phyloP scores from a whole-genome alignment of 2,888 invertebrate genomes.

The Oxytorus armatus region DNA sequence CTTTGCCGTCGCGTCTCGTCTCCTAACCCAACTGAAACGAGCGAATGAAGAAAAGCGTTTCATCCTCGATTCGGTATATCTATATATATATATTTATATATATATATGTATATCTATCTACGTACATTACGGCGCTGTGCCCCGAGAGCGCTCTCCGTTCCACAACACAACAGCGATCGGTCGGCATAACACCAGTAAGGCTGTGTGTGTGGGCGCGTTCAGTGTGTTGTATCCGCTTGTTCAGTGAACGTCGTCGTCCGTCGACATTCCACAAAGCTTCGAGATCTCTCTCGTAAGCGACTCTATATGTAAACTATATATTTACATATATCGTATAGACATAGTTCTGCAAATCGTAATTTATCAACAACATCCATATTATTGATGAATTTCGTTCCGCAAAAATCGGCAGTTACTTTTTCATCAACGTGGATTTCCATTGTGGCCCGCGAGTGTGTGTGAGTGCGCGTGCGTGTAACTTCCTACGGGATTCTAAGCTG shows the following conservation, averaged over 20 bases:
- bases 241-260: constrained; percentile 53
- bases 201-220: constrained; percentile 17
- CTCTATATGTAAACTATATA: constrained; percentile 1
- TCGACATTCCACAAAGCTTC: constrained; percentile 58
- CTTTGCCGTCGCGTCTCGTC: not conserved
- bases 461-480: not conserved
- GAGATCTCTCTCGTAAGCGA: constrained; percentile 12
- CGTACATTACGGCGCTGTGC: constrained; percentile 7
- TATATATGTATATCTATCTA: not conserved
- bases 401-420: too few relatives aligned
- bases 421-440: constrained; percentile 25
- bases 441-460: not conserved
- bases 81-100: not conserved
- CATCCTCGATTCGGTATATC: constrained; percentile 1
- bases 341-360: not conserved
- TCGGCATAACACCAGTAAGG: constrained; percentile 38
- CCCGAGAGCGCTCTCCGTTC: constrained; percentile 32
- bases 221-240: constrained; percentile 56
- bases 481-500: not conserved
- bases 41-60: constrained; percentile 32
- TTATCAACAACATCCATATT: not conserved
- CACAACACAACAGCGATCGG: constrained; percentile 26
- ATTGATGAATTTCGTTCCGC: not conserved
- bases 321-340: not conserved
- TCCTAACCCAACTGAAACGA: not conserved